Base-by-base conservation (phyloP, 2,888 invertebrate species). In the Cristatella mucedo region DNA sequence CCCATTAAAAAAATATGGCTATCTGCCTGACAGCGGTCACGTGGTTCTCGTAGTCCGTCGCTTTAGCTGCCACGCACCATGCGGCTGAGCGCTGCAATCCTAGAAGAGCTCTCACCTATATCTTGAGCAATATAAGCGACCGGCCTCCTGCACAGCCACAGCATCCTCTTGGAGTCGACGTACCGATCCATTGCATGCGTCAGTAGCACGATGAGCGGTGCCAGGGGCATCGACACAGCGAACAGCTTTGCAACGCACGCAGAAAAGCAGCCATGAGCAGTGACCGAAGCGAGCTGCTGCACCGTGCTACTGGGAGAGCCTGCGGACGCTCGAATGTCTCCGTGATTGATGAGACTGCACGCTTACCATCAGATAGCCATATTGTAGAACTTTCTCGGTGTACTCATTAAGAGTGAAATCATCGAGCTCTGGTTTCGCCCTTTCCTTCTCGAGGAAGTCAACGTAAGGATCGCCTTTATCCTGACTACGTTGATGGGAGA, bases 211-310 rank as follows among this genome's bases (percentile, higher is more conserved):
- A 70, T 48, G 3, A 69, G 47, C 2, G 70, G 70, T 11, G 68
- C 68, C 39, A 70, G 49, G 0, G 70, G 68, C 39, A 70, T 67
- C 0, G 69, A 63, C 1, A 67, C 67, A 1, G 69, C 67, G 56
- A 70, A 70, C 51, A 70, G 54, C 69, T 69, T 52, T 32, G 53
- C 49, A n/a, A n/a, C n/a, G n/a, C n/a, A n/a, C n/a, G n/a, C n/a
- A n/a, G n/a, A n/a, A n/a, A n/a, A n/a, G n/a, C n/a, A n/a, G n/a
- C n/a, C n/a, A n/a, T n/a, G n/a, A n/a, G n/a, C n/a, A n/a, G n/a
- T n/a, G n/a, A n/a, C n/a, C n/a, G n/a, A n/a, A n/a, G n/a, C n/a
- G n/a, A n/a, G n/a, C n/a, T n/a, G n/a, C n/a, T n/a, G n/a, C n/a
- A n/a, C n/a, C n/a, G n/a, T n/a, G n/a, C n/a, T n/a, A n/a, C n/a